Conservation (phyloP, 2,113 vertebrate species). For the Bos indicus region DNA sequence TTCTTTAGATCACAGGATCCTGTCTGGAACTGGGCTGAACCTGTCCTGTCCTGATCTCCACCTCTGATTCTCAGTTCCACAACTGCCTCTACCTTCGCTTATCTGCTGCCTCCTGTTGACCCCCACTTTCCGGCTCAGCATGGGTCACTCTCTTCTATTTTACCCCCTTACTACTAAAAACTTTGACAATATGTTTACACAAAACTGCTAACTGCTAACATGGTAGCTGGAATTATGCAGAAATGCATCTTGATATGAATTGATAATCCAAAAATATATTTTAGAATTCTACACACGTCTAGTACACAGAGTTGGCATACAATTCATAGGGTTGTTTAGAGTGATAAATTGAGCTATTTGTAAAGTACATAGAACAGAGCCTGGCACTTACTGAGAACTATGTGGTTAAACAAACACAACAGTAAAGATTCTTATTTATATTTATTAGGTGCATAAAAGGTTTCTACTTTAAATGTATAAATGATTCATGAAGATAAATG, state of each 20-base stretch:
- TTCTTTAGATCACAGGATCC: neutral
- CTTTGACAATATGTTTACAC: neutral
- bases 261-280: neutral
- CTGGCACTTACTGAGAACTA: neutral
- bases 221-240: neutral
- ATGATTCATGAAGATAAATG: constrained; percentile 1
- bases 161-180: neutral
- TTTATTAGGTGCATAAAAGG: neutral
- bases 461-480: constrained; percentile 16
- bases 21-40: neutral
- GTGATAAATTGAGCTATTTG: constrained; percentile 8
- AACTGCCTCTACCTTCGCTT: neutral
- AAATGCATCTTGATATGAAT: neutral
- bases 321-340: neutral
- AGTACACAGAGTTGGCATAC: neutral
- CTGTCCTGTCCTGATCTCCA: neutral
- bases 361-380: neutral
- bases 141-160: neutral
- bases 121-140: neutral
- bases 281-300: neutral
- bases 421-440: constrained; percentile 16
- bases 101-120: neutral
- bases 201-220: neutral
- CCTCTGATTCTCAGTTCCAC: neutral
- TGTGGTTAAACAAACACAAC: neutral